Base-by-base conservation (phyloP, 1,140 invertebrate species). In the Hestina assimilis region DNA sequence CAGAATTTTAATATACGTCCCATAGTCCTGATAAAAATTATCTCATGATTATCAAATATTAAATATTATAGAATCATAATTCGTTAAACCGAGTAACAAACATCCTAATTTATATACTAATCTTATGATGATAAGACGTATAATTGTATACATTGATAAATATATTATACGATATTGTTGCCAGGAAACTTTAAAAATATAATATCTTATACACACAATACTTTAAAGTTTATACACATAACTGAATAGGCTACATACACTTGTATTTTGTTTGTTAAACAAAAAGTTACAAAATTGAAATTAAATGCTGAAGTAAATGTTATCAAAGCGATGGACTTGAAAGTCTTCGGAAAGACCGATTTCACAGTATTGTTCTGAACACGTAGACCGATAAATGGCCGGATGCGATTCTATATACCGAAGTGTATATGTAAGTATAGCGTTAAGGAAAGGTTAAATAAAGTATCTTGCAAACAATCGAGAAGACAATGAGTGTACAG, bases 371-470 rank as follows among this genome's bases (percentile, higher is more conserved):
- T 61, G 59, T 61, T 61, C 29, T 8, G 11, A 48, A 23, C 46
- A 42, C 56, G 46, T 35, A 33, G 46, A 59, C 47, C 61, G 61
- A 31, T 54, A 63, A 59, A 63, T 59, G 48, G 47, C 55, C 40
- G 61, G 61, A 63, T 41, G 26, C 38, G 50, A 17, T n/a, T 28
- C 19, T 31, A 21, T 17, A 19, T 41, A 42, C 11, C 19, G 4
- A 46, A 20, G 33, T 19, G 21, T 33, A 40, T 48, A 4, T 42
- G 20, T 48, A 35, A 31, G 20, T 23, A 45, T 19, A 33, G 29
- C 29, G 11, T 46, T 48, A 23, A 48, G 29, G 29, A 54, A 42
- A 53, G 51, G 51, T 21, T 54, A 46, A 31, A 35, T 21, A 19
- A n/a, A 33, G 29, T 33, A 33, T 19, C 15, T 38, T 35, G 20